Percentiles rank a stretch among this genome's conserved stretches.
phyloP scores from a whole-genome alignment of 2,888 invertebrate species.

The Rotaria magnacalcarata region DNA sequence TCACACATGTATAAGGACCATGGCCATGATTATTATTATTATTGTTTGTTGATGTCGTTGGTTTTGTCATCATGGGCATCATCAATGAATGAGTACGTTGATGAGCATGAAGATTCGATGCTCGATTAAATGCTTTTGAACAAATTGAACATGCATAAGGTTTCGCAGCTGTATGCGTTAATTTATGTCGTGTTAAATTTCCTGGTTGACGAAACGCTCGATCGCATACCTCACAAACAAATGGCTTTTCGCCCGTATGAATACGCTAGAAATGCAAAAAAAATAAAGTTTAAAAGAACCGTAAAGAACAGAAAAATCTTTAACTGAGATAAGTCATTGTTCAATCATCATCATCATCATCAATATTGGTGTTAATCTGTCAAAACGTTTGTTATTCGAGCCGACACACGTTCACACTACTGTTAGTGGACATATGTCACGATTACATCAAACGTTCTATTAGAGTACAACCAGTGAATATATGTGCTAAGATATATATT shows the following conservation, averaged over 20 bases:
- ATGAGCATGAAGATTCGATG: conserved; percentile 45
- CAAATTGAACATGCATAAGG: conserved; percentile 44
- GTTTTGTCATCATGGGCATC: neutral
- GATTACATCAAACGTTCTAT: conserved; percentile 13
- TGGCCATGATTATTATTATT: conserved; percentile 27
- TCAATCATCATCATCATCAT: neutral
- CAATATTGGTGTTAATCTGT: neutral
- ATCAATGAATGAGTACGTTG: conserved; percentile 41
- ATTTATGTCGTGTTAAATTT: conserved; percentile 61
- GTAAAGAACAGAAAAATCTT: conserved; percentile 34
- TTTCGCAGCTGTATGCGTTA: conserved; percentile 56
- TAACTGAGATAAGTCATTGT: no score
- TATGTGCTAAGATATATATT: conserved; percentile 4
- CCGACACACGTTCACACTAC: conserved; percentile 17
- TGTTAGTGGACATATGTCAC: conserved; percentile 8
- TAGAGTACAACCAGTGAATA: neutral
- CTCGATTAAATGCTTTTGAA: conserved; percentile 45
- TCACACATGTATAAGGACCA: conserved; percentile 39
- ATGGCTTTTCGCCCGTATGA: conserved; percentile 59
- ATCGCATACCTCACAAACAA: conserved; percentile 55
- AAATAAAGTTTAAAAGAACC: no score
- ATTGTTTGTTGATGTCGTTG: neutral
- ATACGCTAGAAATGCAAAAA: conserved; percentile 52
- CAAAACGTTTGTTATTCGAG: neutral
- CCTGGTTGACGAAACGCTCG: conserved; percentile 61